These are phyloP conservation scores for Tarsius wallacei DNA, from an alignment of 2,797 vertebrate genomes.

Conservation along the genomic window DNA sequence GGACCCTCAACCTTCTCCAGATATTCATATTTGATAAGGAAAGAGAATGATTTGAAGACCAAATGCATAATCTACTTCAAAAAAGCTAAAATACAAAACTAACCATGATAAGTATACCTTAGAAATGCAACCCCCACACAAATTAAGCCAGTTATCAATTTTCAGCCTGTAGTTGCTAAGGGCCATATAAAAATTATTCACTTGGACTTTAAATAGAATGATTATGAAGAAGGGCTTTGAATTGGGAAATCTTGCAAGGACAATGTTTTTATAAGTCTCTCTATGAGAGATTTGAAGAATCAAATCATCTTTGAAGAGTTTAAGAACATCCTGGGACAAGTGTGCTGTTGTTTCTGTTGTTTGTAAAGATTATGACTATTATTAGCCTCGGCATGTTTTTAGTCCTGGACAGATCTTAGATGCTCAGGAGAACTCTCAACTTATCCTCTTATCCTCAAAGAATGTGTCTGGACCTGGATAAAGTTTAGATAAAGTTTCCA, in stretches of 20 bases:
- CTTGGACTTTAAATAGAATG: background rate
- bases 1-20: background rate
- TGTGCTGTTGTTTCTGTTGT: background rate
- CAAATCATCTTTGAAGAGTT: background rate
- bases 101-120: background rate
- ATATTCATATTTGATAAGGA: slow-evolving; percentile 7
- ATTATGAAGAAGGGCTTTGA: background rate
- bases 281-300: background rate
- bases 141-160: background rate
- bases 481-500: slow-evolving; percentile 26
- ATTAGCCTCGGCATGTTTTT: background rate
- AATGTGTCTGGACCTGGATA: background rate
- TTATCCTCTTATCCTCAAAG: background rate
- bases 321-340: background rate
- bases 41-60: background rate
- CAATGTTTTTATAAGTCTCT: background rate
- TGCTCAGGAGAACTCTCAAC: background rate
- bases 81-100: background rate
- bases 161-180: background rate
- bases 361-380: background rate
- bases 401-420: background rate
- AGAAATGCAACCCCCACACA: background rate
- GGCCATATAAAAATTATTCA: background rate
- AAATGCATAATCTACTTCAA: slow-evolving; percentile 11
- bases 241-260: background rate